Percentiles rank a stretch among this genome's conserved stretches.
Evolutionary conservation across 2,888 invertebrate genomes (phyloP).

Genomic region (Nycteola revayana): DNA sequence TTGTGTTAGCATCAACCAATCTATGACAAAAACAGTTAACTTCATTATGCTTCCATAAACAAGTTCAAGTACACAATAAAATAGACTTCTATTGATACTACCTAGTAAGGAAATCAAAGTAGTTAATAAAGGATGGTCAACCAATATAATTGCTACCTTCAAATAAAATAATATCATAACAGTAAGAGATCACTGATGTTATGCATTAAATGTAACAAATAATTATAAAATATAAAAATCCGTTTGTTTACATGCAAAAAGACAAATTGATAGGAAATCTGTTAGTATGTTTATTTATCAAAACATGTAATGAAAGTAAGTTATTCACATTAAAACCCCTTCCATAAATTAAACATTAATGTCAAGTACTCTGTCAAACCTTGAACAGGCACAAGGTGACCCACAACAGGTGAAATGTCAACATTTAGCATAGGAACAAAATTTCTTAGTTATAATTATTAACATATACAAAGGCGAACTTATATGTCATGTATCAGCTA

Average conservation of each 20-base stretch:
- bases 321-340: slow-evolving; percentile 43
- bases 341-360: slow-evolving; percentile 57
- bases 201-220: too few species aligned
- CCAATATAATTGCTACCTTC: too few species aligned
- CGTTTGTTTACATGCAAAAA: slow-evolving; percentile 19
- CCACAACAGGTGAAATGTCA: slow-evolving; percentile 75
- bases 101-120: too few species aligned
- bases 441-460: slow-evolving; percentile 45
- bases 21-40: too few species aligned
- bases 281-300: slow-evolving; percentile 47
- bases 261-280: slow-evolving; percentile 44
- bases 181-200: too few species aligned
- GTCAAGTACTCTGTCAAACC: slow-evolving; percentile 69
- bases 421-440: slow-evolving; percentile 63
- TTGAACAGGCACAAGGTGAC: slow-evolving; percentile 73
- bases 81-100: too few species aligned
- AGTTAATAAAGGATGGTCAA: too few species aligned
- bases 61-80: too few species aligned
- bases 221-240: too few species aligned
- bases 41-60: too few species aligned
- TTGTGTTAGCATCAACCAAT: too few species aligned
- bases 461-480: slow-evolving; percentile 55
- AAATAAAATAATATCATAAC: too few species aligned
- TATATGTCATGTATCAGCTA: slow-evolving; percentile 55
- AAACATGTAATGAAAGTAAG: slow-evolving; percentile 54